Percentiles rank a stretch among this genome's conserved stretches.
phyloP scores from a whole-genome alignment of 2,113 vertebrate genomes.

The Hemibagrus wyckioides region DNA sequence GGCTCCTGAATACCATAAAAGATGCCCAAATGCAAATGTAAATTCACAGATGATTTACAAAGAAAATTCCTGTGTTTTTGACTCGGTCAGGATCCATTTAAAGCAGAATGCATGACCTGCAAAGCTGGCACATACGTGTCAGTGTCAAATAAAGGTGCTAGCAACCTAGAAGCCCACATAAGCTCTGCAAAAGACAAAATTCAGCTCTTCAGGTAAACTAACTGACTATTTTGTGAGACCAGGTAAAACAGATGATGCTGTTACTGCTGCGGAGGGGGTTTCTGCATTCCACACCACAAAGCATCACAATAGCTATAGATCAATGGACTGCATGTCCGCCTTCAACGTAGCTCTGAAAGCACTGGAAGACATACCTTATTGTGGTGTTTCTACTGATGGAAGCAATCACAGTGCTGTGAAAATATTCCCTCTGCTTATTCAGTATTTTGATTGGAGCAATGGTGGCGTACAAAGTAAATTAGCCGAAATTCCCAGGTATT shows the following conservation, averaged over 20 bases:
- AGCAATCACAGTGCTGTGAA: too few species aligned
- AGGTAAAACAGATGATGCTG: too few species aligned
- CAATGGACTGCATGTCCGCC: constrained; percentile 46
- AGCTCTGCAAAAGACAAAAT: constrained; percentile 25
- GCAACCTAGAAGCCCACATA: constrained; percentile 24
- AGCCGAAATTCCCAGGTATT: constrained; percentile 34
- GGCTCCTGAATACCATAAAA: too few species aligned
- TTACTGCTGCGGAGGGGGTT: constrained; percentile 10
- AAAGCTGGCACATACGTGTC: constrained; percentile 41
- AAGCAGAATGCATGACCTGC: too few species aligned
- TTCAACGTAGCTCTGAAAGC: constrained; percentile 10
- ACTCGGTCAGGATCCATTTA: constrained; percentile 23
- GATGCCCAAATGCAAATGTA: constrained; percentile 43
- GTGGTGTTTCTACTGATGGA: too few species aligned
- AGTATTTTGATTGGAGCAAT: background rate
- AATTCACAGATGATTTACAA: constrained; percentile 39
- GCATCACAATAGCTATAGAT: constrained; percentile 44
- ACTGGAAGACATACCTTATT: too few species aligned
- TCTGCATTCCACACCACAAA: constrained; percentile 28
- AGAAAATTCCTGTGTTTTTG: constrained; percentile 22
- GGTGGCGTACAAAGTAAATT: constrained; percentile 41
- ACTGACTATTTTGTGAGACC: too few species aligned
- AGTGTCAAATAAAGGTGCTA: constrained; percentile 12
- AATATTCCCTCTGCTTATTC: too few species aligned
- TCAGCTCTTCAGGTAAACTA: constrained; percentile 11